phyloP scores from a whole-genome alignment of 2,797 vertebrate genomes.

The Poecilia gillii region DNA sequence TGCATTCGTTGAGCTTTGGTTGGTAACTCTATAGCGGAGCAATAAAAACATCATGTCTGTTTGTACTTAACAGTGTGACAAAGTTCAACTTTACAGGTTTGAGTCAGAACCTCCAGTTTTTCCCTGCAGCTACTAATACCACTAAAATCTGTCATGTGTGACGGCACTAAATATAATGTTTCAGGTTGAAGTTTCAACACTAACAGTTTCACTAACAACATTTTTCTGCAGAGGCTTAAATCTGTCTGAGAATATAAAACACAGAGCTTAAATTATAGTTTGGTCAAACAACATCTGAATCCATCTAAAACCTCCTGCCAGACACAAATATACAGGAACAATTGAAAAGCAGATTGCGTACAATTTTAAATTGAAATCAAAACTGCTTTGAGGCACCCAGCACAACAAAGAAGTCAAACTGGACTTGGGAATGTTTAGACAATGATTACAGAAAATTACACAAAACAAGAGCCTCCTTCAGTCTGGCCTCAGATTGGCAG shows the following conservation, averaged over 20 bases:
- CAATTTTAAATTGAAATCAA: constrained; percentile 2
- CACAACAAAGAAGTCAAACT: not conserved
- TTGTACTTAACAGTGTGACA: not conserved
- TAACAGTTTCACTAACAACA: not conserved
- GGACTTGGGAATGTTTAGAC: constrained; percentile 6
- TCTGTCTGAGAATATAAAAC: constrained; percentile 7
- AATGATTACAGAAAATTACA: constrained; percentile 1
- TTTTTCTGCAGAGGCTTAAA: not conserved
- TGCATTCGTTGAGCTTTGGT: not conserved
- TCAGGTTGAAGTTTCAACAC: not conserved
- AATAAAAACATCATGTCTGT: not conserved
- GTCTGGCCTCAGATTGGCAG: not conserved
- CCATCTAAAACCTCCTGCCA: constrained; percentile 2
- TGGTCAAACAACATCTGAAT: not conserved
- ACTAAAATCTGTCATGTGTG: not conserved
- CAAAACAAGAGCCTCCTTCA: not conserved
- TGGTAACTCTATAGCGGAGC: not conserved
- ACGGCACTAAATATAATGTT: not conserved
- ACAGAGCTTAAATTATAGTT: not conserved
- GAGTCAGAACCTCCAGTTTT: not conserved
- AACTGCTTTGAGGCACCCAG: not conserved
- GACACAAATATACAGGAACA: not conserved
- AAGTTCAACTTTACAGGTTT: not conserved
- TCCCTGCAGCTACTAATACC: not conserved
- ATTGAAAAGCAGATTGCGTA: not conserved